phyloP scores from a whole-genome alignment of 2,888 invertebrate genomes.

The Andrena fulva region DNA sequence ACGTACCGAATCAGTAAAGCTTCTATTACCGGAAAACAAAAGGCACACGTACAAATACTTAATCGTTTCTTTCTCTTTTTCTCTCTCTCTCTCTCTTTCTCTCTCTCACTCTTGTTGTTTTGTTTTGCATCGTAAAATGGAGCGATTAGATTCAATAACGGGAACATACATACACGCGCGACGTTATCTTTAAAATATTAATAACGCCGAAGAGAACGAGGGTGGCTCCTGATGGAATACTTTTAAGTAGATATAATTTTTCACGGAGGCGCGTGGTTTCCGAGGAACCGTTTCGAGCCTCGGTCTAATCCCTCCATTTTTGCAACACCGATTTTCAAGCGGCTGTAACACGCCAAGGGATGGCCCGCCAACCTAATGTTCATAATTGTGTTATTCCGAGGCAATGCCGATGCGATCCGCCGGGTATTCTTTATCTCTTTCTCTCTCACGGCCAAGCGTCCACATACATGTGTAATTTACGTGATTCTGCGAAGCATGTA shows the following conservation, averaged over 20 bases:
- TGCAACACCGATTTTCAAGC: slow-evolving; percentile 39
- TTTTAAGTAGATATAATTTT: slow-evolving; percentile 11
- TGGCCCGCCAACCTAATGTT: slow-evolving; percentile 60
- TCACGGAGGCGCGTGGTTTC: slow-evolving; percentile 1
- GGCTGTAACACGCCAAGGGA: slow-evolving; percentile 53
- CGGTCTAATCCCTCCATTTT: slow-evolving; percentile 68
- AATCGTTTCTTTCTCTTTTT: not conserved
- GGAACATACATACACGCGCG: not conserved
- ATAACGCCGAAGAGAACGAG: slow-evolving; percentile 6
- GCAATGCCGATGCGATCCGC: not conserved
- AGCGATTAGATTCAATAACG: slow-evolving; percentile 50
- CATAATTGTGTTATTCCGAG: slow-evolving; percentile 15
- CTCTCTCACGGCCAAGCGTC: slow-evolving; percentile 8
- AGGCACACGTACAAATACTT: slow-evolving; percentile 46
- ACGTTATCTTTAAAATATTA: slow-evolving; percentile 10
- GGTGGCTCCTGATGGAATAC: slow-evolving; percentile 17
- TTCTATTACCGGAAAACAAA: slow-evolving; percentile 24
- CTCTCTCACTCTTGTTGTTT: no score
- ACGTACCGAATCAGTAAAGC: slow-evolving; percentile 19
- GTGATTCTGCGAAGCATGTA: slow-evolving; percentile 12
- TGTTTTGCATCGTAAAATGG: slow-evolving; percentile 62
- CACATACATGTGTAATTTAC: slow-evolving; percentile 3
- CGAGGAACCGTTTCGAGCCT: not conserved
- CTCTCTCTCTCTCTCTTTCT: not conserved
- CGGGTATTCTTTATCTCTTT: not conserved